phyloP scores from a whole-genome alignment of 2,113 vertebrate species.

The Siniperca knerii region DNA sequence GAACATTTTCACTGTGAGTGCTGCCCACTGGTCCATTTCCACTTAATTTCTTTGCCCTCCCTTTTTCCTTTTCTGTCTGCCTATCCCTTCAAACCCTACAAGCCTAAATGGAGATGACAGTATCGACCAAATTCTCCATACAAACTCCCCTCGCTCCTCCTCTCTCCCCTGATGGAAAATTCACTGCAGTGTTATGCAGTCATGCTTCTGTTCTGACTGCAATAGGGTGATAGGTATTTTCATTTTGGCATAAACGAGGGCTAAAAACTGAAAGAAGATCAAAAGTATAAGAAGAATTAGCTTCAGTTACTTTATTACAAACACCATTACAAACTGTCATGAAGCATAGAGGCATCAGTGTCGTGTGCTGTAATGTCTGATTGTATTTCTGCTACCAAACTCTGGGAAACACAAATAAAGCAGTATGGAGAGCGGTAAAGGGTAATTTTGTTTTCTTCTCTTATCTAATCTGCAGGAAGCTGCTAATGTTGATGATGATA shows the following conservation, averaged over 20 bases:
- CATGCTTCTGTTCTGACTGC: conserved; percentile 38
- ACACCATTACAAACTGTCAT: neutral
- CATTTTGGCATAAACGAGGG: neutral
- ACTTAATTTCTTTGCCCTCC: conserved; percentile 42
- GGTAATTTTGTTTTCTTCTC: conserved; percentile 23
- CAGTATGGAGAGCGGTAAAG: neutral
- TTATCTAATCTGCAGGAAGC: conserved; percentile 43
- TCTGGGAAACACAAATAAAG: neutral
- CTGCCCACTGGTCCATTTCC: conserved; percentile 34
- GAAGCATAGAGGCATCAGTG: neutral
- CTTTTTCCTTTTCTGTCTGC: conserved; percentile 47
- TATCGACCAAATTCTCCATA: conserved; percentile 33
- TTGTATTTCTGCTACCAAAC: neutral
- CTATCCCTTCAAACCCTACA: conserved; percentile 29
- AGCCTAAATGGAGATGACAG: conserved; percentile 54
- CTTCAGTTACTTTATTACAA: neutral
- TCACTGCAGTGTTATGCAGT: conserved; percentile 28
- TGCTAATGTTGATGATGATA: conserved; percentile 22
- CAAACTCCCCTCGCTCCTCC: conserved; percentile 8
- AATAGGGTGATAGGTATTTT: neutral
- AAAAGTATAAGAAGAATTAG: neutral
- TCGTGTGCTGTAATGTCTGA: neutral
- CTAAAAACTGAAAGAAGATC: neutral
- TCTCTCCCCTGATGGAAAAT: conserved; percentile 41
- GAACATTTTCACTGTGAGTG: conserved; percentile 47